Base-by-base conservation (phyloP, 2,113 vertebrate species). In the Coregonus clupeaformis region DNA sequence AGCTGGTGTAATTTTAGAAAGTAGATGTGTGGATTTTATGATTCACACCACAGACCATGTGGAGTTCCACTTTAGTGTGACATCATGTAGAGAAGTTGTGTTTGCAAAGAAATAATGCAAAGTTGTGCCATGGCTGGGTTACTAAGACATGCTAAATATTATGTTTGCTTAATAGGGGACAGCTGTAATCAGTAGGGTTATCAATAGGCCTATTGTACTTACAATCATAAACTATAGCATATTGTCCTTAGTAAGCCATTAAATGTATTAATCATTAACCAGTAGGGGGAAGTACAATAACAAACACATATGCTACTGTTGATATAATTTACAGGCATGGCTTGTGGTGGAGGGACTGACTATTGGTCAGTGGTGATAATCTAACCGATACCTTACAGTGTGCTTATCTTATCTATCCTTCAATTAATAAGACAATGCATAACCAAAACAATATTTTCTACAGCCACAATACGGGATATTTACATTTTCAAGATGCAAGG, bases 211-310 rank as follows among this genome's bases (percentile, higher is more conserved):
- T 22, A 20, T 1, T 22, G 22, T 71, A 47, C 47, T 42, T 16
- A 27, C 18, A 13, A 71, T 27, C 36, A 20, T 20, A 66, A 22
- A 49, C 3, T 49, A 16, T 49, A 49, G 12, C 14, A 16, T 16
- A 49, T 13, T 49, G 47, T 49, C 1, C 6, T 36, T 7, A 36
- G 6, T 36, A 42, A 52, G 47, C 14, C 47, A 52, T 52, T 4
- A 52, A 18, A 52, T 52, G 14, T 4, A 18, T 42, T 0, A 11
- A 42, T 42, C 7, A 80, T 25, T 55, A n/a, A 66, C 85, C 90
- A 89, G 87, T 22, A 91, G 91, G 82, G 82, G 85, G 87, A 89
- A 86, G 88, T 69, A 77, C 16, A 32, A 42, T 7, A 42, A 52
- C 30, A 22, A 67, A 36, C 27, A 32, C 7, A 67, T 13, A 25